Conservation (phyloP, 2,888 invertebrate species). For the Chymomyza amoena region DNA sequence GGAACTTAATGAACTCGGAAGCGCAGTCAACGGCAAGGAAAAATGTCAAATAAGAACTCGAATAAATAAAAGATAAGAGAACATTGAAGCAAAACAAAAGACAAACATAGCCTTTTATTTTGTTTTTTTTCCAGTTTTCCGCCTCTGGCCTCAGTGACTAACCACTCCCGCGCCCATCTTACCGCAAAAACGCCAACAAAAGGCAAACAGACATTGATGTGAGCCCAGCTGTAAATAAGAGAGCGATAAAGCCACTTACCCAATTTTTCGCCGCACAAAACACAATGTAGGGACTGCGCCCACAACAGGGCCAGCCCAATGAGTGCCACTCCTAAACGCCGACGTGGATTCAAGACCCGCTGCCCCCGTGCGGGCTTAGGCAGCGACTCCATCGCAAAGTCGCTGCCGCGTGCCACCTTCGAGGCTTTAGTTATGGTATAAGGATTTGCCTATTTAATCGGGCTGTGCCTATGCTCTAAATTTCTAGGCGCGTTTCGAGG, state of each 20-base stretch:
- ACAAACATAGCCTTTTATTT: conserved; percentile 21
- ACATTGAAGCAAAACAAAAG: conserved; percentile 32
- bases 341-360: not conserved
- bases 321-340: conserved; percentile 36
- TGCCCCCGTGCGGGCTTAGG: conserved; percentile 11
- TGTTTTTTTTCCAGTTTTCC: conserved; percentile 19
- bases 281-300: conserved; percentile 54
- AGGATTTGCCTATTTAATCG: conserved; percentile 45
- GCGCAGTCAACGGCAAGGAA: conserved; percentile 58
- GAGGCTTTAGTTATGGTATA: conserved; percentile 32
- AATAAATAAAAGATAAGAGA: conserved; percentile 65
- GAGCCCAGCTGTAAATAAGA: conserved; percentile 57
- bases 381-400: conserved; percentile 38
- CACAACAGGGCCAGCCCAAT: conserved; percentile 48
- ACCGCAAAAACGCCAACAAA: conserved; percentile 9
- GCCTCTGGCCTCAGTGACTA: not conserved
- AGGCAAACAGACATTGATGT: conserved; percentile 39
- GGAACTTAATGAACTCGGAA: conserved; percentile 49
- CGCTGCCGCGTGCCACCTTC: conserved; percentile 4
- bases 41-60: conserved; percentile 63
- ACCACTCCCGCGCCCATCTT: not conserved
- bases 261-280: conserved; percentile 72
- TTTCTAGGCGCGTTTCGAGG: conserved; percentile 34
- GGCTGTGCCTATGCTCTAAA: not conserved
- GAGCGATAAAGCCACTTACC: conserved; percentile 67